Conservation (phyloP, 2,888 invertebrate genomes). For the Ametastegia equiseti region DNA sequence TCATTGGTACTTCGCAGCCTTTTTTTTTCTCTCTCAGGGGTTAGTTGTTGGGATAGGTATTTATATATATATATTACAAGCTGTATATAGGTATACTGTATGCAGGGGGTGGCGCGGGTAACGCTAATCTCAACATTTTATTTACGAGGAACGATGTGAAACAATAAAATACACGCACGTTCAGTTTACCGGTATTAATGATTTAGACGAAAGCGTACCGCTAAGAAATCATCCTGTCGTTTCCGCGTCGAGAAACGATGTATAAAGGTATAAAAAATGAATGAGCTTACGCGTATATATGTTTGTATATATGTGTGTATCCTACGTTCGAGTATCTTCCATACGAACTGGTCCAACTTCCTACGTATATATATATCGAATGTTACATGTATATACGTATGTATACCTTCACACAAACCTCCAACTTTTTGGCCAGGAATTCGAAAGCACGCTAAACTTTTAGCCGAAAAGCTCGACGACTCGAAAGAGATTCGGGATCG, state of each 20-base stretch:
- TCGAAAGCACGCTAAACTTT: neutral
- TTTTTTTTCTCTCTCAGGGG: neutral
- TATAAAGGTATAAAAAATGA: neutral
- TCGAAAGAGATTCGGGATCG: neutral
- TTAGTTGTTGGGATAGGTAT: neutral
- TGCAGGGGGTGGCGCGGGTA: neutral
- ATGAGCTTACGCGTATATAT: too few species aligned
- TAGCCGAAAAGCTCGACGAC: neutral
- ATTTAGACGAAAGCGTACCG: slow-evolving; percentile 21
- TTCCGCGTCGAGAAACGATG: slow-evolving; percentile 25
- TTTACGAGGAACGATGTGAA: slow-evolving; percentile 31
- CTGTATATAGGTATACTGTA: neutral
- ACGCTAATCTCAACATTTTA: slow-evolving; percentile 24
- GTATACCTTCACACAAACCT: neutral
- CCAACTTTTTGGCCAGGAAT: neutral
- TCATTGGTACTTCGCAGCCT: neutral
- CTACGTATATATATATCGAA: too few species aligned
- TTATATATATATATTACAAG: slow-evolving; percentile 15
- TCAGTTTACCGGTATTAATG: slow-evolving; percentile 7
- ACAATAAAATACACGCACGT: slow-evolving; percentile 29
- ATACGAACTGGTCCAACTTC: neutral
- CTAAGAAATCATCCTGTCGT: slow-evolving; percentile 25
- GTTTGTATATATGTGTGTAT: too few species aligned
- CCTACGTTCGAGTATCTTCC: neutral
- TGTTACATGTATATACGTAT: too few species aligned